A percentile compares a stretch with the other conserved stretches of the same genome.
Conservation (phyloP, 2,113 vertebrate genomes). For the Dinomys branickii region DNA sequence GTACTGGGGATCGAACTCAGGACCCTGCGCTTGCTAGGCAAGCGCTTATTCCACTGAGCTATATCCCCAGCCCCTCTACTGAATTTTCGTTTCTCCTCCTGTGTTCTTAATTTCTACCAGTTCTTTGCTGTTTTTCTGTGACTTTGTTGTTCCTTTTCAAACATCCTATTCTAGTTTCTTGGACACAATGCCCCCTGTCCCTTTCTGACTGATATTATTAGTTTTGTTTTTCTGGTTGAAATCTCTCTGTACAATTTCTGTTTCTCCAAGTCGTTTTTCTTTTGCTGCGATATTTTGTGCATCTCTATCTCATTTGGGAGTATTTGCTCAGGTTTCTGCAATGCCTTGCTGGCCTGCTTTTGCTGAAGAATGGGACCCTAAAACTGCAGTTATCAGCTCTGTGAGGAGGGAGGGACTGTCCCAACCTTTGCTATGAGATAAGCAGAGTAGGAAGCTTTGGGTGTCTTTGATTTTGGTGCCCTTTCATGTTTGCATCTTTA, state of each 20-base stretch:
- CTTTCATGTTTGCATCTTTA: not conserved
- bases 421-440: not conserved
- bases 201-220: not conserved
- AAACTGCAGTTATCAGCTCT: not conserved
- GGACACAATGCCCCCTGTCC: not conserved
- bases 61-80: not conserved
- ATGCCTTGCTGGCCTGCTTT: not conserved
- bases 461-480: not conserved
- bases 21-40: too few species aligned
- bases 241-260: not conserved
- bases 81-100: not conserved
- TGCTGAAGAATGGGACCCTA: not conserved
- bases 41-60: too few species aligned
- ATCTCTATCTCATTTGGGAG: not conserved
- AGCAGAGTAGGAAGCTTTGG: not conserved
- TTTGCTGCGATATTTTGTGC: not conserved
- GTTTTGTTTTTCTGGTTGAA: conserved; percentile 30
- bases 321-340: too few species aligned
- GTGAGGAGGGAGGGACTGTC: not conserved
- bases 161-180: not conserved
- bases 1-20: too few species aligned
- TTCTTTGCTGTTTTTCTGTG: not conserved
- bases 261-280: not conserved
- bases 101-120: conserved; percentile 2
- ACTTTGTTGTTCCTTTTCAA: not conserved